These are phyloP conservation scores for Hemibates koningsi DNA, from an alignment of 2,113 vertebrate species.

Conservation along the genomic window DNA sequence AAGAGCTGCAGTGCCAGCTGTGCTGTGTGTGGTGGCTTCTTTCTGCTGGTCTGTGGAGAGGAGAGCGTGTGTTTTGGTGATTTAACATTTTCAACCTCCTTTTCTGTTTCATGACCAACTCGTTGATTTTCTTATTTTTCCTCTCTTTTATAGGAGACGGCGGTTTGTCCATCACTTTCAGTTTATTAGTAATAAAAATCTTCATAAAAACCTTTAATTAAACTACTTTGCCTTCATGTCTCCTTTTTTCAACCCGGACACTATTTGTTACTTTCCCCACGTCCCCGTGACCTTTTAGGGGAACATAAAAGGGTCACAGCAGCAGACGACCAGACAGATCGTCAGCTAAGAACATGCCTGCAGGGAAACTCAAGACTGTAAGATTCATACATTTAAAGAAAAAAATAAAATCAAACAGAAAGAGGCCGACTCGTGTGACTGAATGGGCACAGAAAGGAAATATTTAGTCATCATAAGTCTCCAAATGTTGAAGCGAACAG, in stretches of 20 bases:
- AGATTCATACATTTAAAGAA: background rate
- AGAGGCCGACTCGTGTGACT: background rate
- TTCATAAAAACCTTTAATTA: background rate
- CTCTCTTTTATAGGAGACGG: background rate
- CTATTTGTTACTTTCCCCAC: background rate
- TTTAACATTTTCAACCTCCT: background rate
- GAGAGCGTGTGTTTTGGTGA: background rate
- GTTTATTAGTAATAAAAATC: background rate
- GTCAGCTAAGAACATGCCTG: background rate
- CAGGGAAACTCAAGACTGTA: background rate
- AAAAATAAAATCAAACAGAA: background rate
- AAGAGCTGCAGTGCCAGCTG: background rate
- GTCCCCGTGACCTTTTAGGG: accelerated
- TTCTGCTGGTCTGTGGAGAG: background rate
- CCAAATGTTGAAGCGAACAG: background rate
- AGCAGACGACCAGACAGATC: background rate
- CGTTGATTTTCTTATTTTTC: background rate
- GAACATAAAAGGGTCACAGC: background rate
- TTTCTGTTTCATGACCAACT: background rate
- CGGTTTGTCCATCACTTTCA: background rate
- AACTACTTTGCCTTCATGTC: background rate
- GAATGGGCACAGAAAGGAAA: background rate
- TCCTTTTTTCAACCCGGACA: accelerated
- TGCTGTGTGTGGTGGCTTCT: background rate
- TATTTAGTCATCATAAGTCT: background rate